Percentiles rank a stretch among this genome's conserved stretches.
Evolutionary conservation across 2,888 invertebrate genomes (phyloP).

Genomic region (Anthoptus insignis): DNA sequence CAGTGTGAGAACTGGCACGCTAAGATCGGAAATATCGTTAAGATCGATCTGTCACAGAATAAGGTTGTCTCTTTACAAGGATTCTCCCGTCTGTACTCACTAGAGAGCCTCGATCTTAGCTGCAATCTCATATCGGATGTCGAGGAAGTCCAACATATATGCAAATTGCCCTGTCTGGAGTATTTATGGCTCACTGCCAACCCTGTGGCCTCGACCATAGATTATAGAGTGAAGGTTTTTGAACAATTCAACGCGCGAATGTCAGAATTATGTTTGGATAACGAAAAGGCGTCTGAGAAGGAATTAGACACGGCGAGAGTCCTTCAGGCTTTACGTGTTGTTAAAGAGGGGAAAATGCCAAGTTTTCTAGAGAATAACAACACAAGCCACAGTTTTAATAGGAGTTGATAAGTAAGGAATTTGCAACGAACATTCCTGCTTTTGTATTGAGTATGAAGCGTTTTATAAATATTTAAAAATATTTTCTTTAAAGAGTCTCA

Average conservation of each 20-base stretch:
- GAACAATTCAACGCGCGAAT: conserved; percentile 95
- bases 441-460: background rate
- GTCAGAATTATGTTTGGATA: conserved; percentile 95
- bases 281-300: conserved; percentile 94
- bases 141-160: conserved; percentile 93
- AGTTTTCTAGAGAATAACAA: conserved; percentile 84
- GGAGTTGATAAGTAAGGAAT: conserved; percentile 67
- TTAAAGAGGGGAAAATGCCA: conserved; percentile 90
- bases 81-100: conserved; percentile 94
- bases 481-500: conserved; percentile 20
- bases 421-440: conserved; percentile 26
- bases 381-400: conserved; percentile 77
- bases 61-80: conserved; percentile 90
- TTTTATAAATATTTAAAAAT: background rate
- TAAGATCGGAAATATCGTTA: conserved; percentile 96
- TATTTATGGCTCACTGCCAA: conserved; percentile 96
- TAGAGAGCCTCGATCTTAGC: conserved; percentile 95
- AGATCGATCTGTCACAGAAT: conserved; percentile 95
- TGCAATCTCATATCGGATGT: conserved; percentile 94
- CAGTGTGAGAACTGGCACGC: conserved; percentile 93
- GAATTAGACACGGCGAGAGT: conserved; percentile 98
- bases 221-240: conserved; percentile 96
- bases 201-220: conserved; percentile 94
- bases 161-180: conserved; percentile 95
- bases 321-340: conserved; percentile 94